A percentile compares a stretch with the other conserved stretches of the same genome.
phyloP scores from a whole-genome alignment of 1,140 invertebrate genomes.

The Colletes latitarsis region DNA sequence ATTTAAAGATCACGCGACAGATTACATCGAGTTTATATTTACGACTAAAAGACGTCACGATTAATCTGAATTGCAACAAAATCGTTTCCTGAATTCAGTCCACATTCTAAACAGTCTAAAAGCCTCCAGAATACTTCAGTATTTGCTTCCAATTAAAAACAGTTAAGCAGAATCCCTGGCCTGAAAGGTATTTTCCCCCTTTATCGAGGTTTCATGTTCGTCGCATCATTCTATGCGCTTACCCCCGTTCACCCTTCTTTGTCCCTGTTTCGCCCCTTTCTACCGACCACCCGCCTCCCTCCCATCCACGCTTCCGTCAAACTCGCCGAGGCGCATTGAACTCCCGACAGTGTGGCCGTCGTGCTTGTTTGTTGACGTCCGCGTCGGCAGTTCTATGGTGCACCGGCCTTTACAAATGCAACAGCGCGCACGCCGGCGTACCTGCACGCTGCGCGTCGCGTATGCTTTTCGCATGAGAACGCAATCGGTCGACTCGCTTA shows the following conservation, averaged over 20 bases:
- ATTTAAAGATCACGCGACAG: no score
- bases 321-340: conserved; percentile 65
- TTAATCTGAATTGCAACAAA: no score
- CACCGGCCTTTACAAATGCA: conserved; percentile 58
- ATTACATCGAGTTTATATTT: no score
- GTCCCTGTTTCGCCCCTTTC: background rate
- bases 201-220: background rate
- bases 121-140: background rate
- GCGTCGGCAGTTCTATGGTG: conserved; percentile 47
- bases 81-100: no score
- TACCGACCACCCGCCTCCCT: conserved; percentile 8
- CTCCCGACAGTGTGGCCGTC: conserved; percentile 62
- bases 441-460: conserved; percentile 35
- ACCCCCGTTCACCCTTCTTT: background rate
- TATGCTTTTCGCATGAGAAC: conserved; percentile 64
- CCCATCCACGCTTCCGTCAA: conserved; percentile 52
- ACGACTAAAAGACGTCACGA: no score
- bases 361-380: conserved; percentile 58
- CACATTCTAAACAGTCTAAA: no score
- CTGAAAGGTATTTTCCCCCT: background rate
- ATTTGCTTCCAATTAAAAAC: background rate
- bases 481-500: conserved; percentile 53
- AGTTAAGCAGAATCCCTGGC: background rate
- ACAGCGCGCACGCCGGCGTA: conserved; percentile 24
- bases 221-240: background rate